A percentile compares a stretch with the other conserved stretches of the same genome.
Evolutionary conservation across 1,140 invertebrate species (phyloP).

Genomic region (Eumaeus atala): DNA sequence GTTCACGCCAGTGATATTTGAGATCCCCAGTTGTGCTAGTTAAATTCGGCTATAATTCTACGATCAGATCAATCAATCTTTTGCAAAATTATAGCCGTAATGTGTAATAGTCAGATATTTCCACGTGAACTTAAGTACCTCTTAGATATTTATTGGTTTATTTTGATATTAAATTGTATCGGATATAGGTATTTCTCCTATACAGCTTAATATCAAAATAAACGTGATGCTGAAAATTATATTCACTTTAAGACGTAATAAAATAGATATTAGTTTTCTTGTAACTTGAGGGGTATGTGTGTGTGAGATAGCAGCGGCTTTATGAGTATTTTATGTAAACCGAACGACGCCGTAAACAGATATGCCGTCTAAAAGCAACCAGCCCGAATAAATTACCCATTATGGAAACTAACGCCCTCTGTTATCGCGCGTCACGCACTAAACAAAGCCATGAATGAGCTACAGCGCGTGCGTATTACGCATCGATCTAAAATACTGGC

Average conservation of each 20-base stretch:
- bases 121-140: too few species aligned
- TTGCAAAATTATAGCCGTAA: too few species aligned
- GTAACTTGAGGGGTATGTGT: neutral
- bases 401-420: constrained; percentile 36
- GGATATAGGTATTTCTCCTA: too few species aligned
- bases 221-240: constrained; percentile 4
- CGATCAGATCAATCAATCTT: too few species aligned
- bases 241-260: constrained; percentile 8
- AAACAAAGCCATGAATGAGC: constrained; percentile 36
- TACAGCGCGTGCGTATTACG: constrained; percentile 47
- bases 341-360: constrained; percentile 1
- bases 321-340: constrained; percentile 2
- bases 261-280: constrained; percentile 10
- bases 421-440: constrained; percentile 24
- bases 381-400: constrained; percentile 18
- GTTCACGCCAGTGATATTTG: too few species aligned
- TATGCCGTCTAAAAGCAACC: neutral
- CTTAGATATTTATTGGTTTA: too few species aligned
- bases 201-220: neutral
- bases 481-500: constrained; percentile 43
- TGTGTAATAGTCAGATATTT: too few species aligned
- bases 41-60: too few species aligned
- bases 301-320: constrained; percentile 1
- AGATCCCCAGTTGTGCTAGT: too few species aligned
- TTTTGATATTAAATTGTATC: too few species aligned